Evolutionary conservation across 2,888 invertebrate genomes (phyloP), one percentile per base, ranked within the genome.

Genomic region (Aromia moschata): DNA sequence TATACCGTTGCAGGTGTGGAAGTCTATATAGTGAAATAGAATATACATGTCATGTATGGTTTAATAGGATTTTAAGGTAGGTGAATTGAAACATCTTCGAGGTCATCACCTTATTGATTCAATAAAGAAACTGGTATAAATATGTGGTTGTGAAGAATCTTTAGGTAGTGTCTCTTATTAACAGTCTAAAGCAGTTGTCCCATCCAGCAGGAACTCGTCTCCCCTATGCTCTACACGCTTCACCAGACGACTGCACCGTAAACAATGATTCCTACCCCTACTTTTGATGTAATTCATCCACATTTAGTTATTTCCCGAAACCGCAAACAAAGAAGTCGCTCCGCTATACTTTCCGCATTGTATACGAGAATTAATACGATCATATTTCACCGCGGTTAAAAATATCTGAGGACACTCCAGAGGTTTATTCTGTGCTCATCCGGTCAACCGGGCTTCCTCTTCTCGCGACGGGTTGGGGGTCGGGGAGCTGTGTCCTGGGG

Each of bases 291-390:
- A 56, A 64, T 64, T 59, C 40, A 59, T 61, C 60, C 54, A 46
- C 54, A 54, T 56, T 58, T 56, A 16, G 70, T 74, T 73, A 74
- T 74, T 74, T 74, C 72, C 69, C 68, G 70, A 67, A 68, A 73
- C 54, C 56, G 65, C 25, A 61, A 73, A 76, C 74, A 77, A 76
- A 77, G 75, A 76, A 77, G 71, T 70, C 70, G 69, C 66, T 59
- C 62, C 66, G 69, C 68, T 71, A 71, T 73, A 76, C 74, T 75
- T 73, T 70, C 74, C 25, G 74, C 74, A 77, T 77, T 78, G 77
- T 78, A 71, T 75, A 75, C 76, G 67, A 77, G 77, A 77, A 79
- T 78, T 78, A 78, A 79, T 79, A 79, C 68, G 77, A 73, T 75
- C 72, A 76, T 79, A 79, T 78, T 78, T 79, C 76, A 78, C 67